Base-by-base conservation (phyloP, 2,797 vertebrate genomes). In the Xiphorhynchus erythropygius region DNA sequence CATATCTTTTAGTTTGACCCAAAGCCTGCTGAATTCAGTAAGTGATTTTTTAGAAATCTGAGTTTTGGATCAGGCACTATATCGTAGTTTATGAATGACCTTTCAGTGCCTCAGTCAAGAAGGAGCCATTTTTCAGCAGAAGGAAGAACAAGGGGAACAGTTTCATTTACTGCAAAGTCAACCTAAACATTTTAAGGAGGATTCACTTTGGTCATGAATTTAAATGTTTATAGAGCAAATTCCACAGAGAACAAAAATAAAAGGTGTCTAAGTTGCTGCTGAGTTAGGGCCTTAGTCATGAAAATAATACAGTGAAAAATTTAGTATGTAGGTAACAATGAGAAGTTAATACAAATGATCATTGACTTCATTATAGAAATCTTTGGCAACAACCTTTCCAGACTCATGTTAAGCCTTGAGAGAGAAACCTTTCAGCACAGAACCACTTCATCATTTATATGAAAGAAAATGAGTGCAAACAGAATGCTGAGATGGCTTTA, bases 401-500 rank as follows among this genome's bases (percentile, higher is more conserved):
- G 96, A 97, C 95, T 96, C 91, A 91, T 14, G 86, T 71, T 96
- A 97, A 97, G 93, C 60, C 92, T 93, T 82, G 41, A 91, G 93
- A 97, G 90, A 95, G 47, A 95, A 95, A 90, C 1, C 4, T 88
- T 94, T 80, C 90, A 90, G 70, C 95, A 90, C 88, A 96, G 81
- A 96, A 94, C 93, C 93, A 97, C 97, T 97, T 96, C 92, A 98
- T 98, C 97, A 98, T 97, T 97, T 97, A 96, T 97, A 94, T 93
- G 97, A 97, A 97, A 96, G 96, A 96, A 97, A 98, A 97, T 95
- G 96, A 98, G 97, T 97, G 97, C 97, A 98, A 98, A 97, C 97
- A 97, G 97, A 98, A 98, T 97, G 97, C 97, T 97, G 96, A 97
- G 97, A 97, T 97, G 94, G 96, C 95, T 97, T 97, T 97, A 97